Evolutionary conservation across 2,888 invertebrate genomes (phyloP).

Genomic region (Oxyteleia sp.): DNA sequence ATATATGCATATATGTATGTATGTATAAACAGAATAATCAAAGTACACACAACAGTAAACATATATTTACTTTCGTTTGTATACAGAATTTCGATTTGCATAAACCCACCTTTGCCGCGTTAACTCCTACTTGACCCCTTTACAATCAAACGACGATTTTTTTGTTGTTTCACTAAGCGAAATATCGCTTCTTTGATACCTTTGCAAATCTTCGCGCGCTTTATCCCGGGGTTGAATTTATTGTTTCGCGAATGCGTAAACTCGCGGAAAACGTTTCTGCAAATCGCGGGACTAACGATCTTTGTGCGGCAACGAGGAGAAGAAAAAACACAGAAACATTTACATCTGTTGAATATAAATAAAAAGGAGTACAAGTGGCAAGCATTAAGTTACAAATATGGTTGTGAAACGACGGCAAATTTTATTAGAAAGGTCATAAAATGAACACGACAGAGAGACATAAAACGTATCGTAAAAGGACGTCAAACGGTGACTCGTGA

Average conservation of each 20-base stretch:
- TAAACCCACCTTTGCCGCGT: conserved; percentile 14
- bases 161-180: conserved; percentile 7
- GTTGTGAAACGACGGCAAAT: conserved; percentile 40
- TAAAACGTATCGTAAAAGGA: conserved; percentile 50
- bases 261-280: conserved; percentile 4
- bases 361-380: conserved; percentile 24
- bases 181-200: conserved; percentile 3
- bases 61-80: conserved; percentile 21
- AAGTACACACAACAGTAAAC: no score
- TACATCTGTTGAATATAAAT: conserved; percentile 36
- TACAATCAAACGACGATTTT: conserved; percentile 40
- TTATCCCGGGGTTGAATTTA: neutral
- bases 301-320: neutral
- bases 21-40: no score
- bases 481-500: conserved; percentile 16
- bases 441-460: conserved; percentile 25
- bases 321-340: no score
- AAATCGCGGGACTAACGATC: neutral
- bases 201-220: conserved; percentile 20
- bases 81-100: conserved; percentile 17
- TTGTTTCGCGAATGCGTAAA: neutral
- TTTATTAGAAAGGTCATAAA: conserved; percentile 60
- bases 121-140: conserved; percentile 47
- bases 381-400: conserved; percentile 49
- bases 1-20: no score